These are phyloP conservation scores for Arizona elegans DNA, from an alignment of 2,113 vertebrate genomes.

Conservation along the genomic window DNA sequence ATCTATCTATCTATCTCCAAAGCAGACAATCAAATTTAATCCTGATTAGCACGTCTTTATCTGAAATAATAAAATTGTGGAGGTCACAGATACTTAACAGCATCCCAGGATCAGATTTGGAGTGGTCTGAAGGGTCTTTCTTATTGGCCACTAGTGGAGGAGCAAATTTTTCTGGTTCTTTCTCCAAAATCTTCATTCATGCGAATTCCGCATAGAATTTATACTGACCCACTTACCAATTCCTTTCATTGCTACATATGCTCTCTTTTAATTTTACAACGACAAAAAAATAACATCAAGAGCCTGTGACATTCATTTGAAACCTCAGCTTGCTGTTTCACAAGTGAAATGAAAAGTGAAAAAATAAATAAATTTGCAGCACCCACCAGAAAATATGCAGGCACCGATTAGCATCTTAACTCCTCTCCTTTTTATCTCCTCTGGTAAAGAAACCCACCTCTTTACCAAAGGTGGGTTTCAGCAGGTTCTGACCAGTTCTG, in stretches of 20 bases:
- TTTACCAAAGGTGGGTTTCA: not conserved
- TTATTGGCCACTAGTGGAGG: too few species aligned
- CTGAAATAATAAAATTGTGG: constrained; percentile 35
- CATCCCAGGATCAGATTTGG: not conserved
- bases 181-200: not conserved
- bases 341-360: not conserved
- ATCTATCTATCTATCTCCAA: not conserved
- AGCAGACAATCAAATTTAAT: constrained; percentile 14
- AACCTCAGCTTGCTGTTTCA: not conserved
- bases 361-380: not conserved
- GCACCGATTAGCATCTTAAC: not conserved
- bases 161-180: not conserved
- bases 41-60: constrained; percentile 50
- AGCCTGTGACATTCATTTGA: not conserved
- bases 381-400: not conserved
- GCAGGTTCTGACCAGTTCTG: too few species aligned
- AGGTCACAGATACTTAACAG: constrained; percentile 42
- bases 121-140: too few species aligned
- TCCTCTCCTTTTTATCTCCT: not conserved
- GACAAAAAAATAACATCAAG: not conserved
- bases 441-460: too few species aligned
- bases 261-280: not conserved
- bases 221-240: not conserved
- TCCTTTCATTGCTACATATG: not conserved
- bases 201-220: not conserved